These are phyloP conservation scores for Exephanes ischioxanthus DNA, from an alignment of 2,888 invertebrate species.

Conservation along the genomic window DNA sequence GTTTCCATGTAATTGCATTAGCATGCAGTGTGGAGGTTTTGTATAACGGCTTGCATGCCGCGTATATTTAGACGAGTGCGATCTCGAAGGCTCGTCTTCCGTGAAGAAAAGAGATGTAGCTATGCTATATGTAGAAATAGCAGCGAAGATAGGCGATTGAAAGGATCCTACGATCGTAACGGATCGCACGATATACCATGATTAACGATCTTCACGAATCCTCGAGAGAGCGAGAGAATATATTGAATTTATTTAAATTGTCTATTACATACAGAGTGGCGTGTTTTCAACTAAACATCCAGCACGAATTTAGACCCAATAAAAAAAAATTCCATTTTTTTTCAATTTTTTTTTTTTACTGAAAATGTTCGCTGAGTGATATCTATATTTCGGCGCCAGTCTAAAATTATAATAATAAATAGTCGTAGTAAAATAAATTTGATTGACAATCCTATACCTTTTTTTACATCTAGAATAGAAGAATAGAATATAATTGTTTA, in stretches of 20 bases:
- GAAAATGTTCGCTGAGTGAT: no score
- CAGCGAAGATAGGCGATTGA: conserved; percentile 1
- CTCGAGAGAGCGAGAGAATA: not conserved
- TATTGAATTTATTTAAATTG: not conserved
- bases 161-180: conserved; percentile 16
- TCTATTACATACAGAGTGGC: not conserved
- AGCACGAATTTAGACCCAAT: not conserved
- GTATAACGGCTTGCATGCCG: conserved; percentile 1
- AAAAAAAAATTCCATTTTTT: not conserved
- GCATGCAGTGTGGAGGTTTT: conserved; percentile 1
- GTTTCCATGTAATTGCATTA: conserved; percentile 26
- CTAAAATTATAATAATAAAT: no score
- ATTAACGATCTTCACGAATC: conserved; percentile 19
- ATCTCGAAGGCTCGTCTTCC: conserved; percentile 14
- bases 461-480: no score
- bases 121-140: conserved; percentile 11
- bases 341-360: no score
- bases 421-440: no score
- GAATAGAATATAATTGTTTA: no score
- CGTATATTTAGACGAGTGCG: conserved; percentile 14
- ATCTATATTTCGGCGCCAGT: no score
- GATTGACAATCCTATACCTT: no score
- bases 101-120: conserved; percentile 22
- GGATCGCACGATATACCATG: conserved; percentile 35
- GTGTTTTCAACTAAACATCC: not conserved